Base-by-base conservation (phyloP, 1,140 invertebrate genomes). In the Pygmarrhopalites habei region DNA sequence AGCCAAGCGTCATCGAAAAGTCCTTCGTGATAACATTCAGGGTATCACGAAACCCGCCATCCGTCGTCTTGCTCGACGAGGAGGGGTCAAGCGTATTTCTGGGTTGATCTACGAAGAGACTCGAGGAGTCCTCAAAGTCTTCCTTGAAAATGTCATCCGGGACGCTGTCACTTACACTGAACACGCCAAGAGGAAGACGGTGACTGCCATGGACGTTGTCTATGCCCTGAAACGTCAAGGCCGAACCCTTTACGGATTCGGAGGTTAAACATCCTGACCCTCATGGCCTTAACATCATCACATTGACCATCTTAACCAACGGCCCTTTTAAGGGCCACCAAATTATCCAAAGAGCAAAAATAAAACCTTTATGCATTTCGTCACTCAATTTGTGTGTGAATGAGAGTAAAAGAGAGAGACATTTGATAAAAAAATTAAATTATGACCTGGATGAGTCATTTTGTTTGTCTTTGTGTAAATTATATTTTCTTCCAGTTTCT, bases 171-270 rank as follows among this genome's bases (percentile, higher is more conserved):
- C 81, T 49, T 83, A 83, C 75, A 82, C 80, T 19, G 81, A 81
- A 64, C 81, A 83, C 72, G 82, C 82, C 65, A 84, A 83, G 73
- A 72, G 82, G 53, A 83, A 83, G 72, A 64, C 66, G 2, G 80
- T 84, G 39, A 91, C 88, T 12, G 87, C 88, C 56, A 91, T 91
- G 88, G 88, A 92, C 73, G 86, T 91, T 17, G 89, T 92, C 21
- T 90, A 90, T 72, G 88, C 88, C 28, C 76, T 91, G 67, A 92
- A 91, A 75, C 77, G 88, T 52, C 88, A 90, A 78, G 89, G 89
- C 32, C 78, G 86, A 52, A 83, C 81, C 35, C 72, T 83, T 19
- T 83, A 83, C 73, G 81, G 82, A 66, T 83, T 82, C 70, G 82
- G 82, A 52, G 80, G 80, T 71, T 83, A 79, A 78, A n/a, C n/a